These are phyloP conservation scores for Maconellicoccus hirsutus DNA, from an alignment of 1,140 invertebrate genomes.

Conservation along the genomic window DNA sequence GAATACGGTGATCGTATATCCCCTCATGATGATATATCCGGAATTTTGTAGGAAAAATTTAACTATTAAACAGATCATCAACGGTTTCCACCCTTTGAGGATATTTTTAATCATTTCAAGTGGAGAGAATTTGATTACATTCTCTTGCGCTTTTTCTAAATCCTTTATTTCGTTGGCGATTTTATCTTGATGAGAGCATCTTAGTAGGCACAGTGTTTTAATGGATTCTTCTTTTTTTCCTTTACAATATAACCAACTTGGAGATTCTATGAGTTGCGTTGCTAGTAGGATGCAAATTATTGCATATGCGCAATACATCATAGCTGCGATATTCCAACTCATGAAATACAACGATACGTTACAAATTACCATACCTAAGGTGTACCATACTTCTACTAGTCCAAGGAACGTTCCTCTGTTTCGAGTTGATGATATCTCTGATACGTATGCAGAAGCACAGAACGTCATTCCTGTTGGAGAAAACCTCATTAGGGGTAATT, in stretches of 20 bases:
- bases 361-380: constrained; percentile 35
- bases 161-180: constrained; percentile 27
- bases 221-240: constrained; percentile 30
- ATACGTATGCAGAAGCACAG: constrained; percentile 12
- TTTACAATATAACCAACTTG: constrained; percentile 38
- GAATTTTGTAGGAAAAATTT: too few species aligned
- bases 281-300: constrained; percentile 32
- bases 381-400: background rate
- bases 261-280: constrained; percentile 42
- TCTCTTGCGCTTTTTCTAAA: too few species aligned
- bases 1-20: too few species aligned
- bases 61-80: too few species aligned
- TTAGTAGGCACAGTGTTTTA: constrained; percentile 27
- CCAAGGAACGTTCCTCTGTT: constrained; percentile 9
- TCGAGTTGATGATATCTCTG: background rate
- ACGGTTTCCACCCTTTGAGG: too few species aligned
- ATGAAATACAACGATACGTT: constrained; percentile 46
- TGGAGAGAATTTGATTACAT: too few species aligned
- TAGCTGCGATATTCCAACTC: constrained; percentile 46
- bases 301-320: constrained; percentile 40
- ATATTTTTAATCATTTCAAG: too few species aligned
- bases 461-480: constrained; percentile 14
- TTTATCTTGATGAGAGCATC: constrained; percentile 22
- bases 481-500: too few species aligned
- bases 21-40: too few species aligned